Evolutionary conservation across 2,888 invertebrate species (phyloP), one percentile per base, ranked within the genome.

Genomic region (Pollenia angustigena): DNA sequence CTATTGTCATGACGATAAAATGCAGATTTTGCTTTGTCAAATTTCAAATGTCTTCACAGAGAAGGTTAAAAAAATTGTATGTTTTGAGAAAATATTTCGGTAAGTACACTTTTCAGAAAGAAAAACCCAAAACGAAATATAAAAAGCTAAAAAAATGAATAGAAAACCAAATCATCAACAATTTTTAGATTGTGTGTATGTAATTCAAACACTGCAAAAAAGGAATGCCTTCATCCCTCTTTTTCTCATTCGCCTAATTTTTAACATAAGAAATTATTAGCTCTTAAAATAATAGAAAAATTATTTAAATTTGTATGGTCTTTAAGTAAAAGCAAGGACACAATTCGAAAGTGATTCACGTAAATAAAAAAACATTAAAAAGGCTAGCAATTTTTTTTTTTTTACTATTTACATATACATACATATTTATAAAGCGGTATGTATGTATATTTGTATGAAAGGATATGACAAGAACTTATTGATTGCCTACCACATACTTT

Each of bases 11-110:
- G 98, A 98, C 90, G 97, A 97, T 86, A 95, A 96, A 82, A 98
- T 98, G 98, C 95, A 97, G 42, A 95, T 96, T 0, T 94, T 99
- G 3, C 94, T 98, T 91, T 95, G 96, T 85, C 95, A 97, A 89
- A 97, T 98, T 89, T 97, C 97, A 0, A 96, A 96, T 95, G 96
- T 97, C 9, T 94, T 98, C 8, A 95, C 96, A 69, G 95, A 97
- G 85, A 97, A 97, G 92, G 95, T 97, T 4, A 96, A 95, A 89
- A 94, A 94, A 52, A 95, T 96, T 85, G 94, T 98, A 16, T 94
- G 96, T 85, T 95, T 97, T 7, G 95, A 95, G 87, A 95, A 94
- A 71, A 94, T 98, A 40, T 98, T 98, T 93, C 95, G 95, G 97
- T 97, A 94, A 94, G 95, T 92, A 74, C 32, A 32, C 74, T 48